Evolutionary conservation across 2,113 vertebrate genomes (phyloP).

Genomic region (Lampris incognitus): DNA sequence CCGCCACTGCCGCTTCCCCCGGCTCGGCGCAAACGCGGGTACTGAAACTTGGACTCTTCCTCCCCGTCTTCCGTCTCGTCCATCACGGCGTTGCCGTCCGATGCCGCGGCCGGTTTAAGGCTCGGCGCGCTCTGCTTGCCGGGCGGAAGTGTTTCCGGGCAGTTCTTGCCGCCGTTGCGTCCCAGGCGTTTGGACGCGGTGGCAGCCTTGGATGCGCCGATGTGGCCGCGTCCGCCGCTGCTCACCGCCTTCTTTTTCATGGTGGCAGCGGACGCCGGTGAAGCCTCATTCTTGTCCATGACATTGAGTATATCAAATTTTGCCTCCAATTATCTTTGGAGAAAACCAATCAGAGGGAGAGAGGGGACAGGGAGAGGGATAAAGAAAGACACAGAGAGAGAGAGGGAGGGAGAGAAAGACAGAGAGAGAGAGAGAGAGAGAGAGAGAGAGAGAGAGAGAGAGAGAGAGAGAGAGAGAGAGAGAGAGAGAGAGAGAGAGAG

Average conservation of each 20-base stretch:
- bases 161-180: conserved; percentile 67
- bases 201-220: conserved; percentile 55
- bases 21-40: conserved; percentile 78
- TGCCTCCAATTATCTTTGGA: conserved; percentile 75
- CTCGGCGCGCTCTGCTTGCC: conserved; percentile 27
- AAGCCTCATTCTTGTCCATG: conserved; percentile 82
- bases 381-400: conserved; percentile 18
- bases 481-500: conserved; percentile 38
- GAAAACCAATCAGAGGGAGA: conserved; percentile 70
- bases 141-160: conserved; percentile 59
- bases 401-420: conserved; percentile 8
- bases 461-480: conserved; percentile 37
- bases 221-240: conserved; percentile 62
- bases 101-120: conserved; percentile 52
- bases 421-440: conserved; percentile 11
- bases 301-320: conserved; percentile 78
- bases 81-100: conserved; percentile 70
- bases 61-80: conserved; percentile 81
- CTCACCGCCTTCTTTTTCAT: conserved; percentile 70
- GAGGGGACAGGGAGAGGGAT: conserved; percentile 44
- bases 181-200: conserved; percentile 60
- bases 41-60: conserved; percentile 81
- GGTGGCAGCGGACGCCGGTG: conserved; percentile 73
- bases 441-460: conserved; percentile 1
- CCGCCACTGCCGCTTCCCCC: conserved; percentile 73